Base-by-base conservation (phyloP, 2,888 invertebrate genomes). In the Ptychoptera contaminata region DNA sequence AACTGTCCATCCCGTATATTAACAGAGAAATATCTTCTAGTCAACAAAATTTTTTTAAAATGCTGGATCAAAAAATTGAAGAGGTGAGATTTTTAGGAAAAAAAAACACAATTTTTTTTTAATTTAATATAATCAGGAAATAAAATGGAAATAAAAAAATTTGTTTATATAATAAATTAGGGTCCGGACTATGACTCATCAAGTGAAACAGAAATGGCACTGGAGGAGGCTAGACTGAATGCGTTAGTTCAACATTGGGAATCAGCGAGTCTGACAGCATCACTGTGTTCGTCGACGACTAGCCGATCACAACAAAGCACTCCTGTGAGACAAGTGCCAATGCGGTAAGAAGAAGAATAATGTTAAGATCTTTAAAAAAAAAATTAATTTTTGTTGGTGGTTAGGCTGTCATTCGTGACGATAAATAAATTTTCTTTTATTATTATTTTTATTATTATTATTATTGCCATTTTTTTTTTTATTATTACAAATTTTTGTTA, bases 61-160 rank as follows among this genome's bases (percentile, higher is more conserved):
- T 88, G 85, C 72, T 91, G 55, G 91, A 91, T 62, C 86, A 87
- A 56, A 90, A 87, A 71, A 90, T 91, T 59, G 85, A 87, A 65
- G 82, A 79, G 68, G 88, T 88, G 70, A 72, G 73, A 51, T 47
- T 47, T 49, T 11, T 8, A 6, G n/a, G 6, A 30, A 39, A 16
- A 40, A 32, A 5, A 32, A 16, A 12, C 11, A 32, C 15, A 34
- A 14, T 40, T 30, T 7, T 30, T 36, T 14, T 23, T 37, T 6
- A 8, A 12, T 10, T 40, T 34, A 43, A 16, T 39, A 32, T 32
- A 30, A 8, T 30, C 30, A n/a, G n/a, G n/a, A n/a, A n/a, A n/a
- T 23, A 23, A 12, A 34, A 31, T 31, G 15, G 23, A 45, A 41
- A 39, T 15, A 37, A 37, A 37, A 15, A 37, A 37, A 15, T 8